Base-by-base conservation (phyloP, 1,140 invertebrate genomes). In the Drosophila biarmipes region DNA sequence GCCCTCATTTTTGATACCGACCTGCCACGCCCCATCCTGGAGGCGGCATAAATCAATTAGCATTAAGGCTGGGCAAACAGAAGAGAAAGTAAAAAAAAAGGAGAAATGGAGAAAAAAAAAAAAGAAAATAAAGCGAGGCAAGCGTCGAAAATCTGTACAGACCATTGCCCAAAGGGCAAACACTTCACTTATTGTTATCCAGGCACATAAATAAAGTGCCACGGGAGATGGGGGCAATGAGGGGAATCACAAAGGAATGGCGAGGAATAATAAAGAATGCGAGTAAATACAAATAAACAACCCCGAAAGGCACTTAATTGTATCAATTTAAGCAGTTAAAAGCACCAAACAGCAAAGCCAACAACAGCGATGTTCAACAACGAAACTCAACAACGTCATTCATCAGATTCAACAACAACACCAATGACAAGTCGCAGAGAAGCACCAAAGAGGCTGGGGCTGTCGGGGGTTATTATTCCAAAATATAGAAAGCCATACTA, bases 291-390 rank as follows among this genome's bases (percentile, higher is more conserved):
- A 69, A 72, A 85, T 76, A 85, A 85, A 85, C 72, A 80, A 78
- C 62, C 71, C 76, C 73, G 58, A 80, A 85, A 77, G 81, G 63
- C 81, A 86, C 77, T 85, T 85, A 86, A 85, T 85, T 85, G 77
- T 78, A 85, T 80, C 81, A 85, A 80, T 86, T 85, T 78, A 78
- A 74, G 68, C 68, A 80, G 58, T 73, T 74, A 64, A 85, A 84
- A 84, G 55, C 66, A 57, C 62, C 67, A 49, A 69, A 52, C 52
- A 58, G 12, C 27, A 59, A 53, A 24, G 42, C 24, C 63, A 45
- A 10, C 48, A 37, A 31, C 67, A 17, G 27, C 31, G 19, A 11
- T 27, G 38, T 37, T 35, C 45, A 19, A 38, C 34, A 64, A 38
- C 34, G 21, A 29, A 29, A 61, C 57, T 61, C n/a, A 57, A 59